phyloP scores from a whole-genome alignment of 2,888 invertebrate species.

The Sesamia inferens region DNA sequence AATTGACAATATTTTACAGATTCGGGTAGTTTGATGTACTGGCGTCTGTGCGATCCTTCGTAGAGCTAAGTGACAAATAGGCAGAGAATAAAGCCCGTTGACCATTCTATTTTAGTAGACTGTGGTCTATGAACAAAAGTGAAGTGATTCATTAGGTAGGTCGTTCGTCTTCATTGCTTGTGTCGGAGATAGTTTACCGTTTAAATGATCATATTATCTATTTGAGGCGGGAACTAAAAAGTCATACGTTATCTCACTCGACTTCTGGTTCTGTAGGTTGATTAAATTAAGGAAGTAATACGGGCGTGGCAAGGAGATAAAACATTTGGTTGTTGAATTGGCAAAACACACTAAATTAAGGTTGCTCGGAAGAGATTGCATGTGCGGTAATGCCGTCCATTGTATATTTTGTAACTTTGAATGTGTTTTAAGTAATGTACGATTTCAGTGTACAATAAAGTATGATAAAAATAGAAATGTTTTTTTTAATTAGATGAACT shows the following conservation, averaged over 20 bases:
- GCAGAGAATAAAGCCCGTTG: background rate
- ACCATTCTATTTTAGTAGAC: background rate
- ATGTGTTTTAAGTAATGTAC: too few species aligned
- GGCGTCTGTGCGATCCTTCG: background rate
- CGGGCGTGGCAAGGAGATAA: background rate
- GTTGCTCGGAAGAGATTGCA: too few species aligned
- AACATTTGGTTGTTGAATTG: background rate
- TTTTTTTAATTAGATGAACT: too few species aligned
- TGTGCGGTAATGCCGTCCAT: too few species aligned
- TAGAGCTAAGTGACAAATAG: conserved; percentile 8
- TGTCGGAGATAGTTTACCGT: conserved; percentile 85
- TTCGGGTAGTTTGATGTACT: too few species aligned
- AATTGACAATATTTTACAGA: background rate
- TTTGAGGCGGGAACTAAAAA: conserved; percentile 72
- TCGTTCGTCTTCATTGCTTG: conserved; percentile 88
- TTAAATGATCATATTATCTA: conserved; percentile 73
- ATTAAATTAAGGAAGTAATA: conserved; percentile 35
- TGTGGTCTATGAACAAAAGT: conserved; percentile 67
- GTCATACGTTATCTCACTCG: conserved; percentile 38
- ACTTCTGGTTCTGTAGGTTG: conserved; percentile 37
- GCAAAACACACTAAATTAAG: background rate
- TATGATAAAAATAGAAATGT: too few species aligned
- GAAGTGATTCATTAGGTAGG: conserved; percentile 84
- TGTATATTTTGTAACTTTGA: too few species aligned
- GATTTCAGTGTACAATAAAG: too few species aligned